Evolutionary conservation across 2,113 vertebrate genomes (phyloP).

Genomic region (Myrmecophaga tridactyla): DNA sequence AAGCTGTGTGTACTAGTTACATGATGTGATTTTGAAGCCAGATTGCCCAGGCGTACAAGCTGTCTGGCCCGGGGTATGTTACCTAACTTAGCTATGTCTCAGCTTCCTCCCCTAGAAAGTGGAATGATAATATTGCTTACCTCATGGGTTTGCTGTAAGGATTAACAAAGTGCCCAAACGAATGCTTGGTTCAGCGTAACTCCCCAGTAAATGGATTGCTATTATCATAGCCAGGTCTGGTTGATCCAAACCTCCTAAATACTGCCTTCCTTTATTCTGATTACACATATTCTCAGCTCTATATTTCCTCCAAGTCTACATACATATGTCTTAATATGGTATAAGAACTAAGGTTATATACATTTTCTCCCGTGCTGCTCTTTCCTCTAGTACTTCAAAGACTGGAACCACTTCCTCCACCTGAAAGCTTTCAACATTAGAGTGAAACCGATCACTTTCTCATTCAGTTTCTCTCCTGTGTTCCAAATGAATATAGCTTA

Average conservation of each 20-base stretch:
- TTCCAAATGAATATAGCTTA: neutral
- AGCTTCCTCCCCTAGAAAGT: neutral
- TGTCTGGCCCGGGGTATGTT: no score
- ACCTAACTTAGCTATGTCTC: neutral
- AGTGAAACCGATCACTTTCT: neutral
- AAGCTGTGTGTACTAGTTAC: neutral
- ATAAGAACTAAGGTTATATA: neutral
- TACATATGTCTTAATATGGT: neutral
- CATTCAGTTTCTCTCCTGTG: neutral
- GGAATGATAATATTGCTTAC: neutral
- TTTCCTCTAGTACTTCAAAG: neutral
- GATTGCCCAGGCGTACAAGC: neutral
- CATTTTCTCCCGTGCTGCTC: neutral
- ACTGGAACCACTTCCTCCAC: neutral
- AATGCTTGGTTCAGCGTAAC: neutral
- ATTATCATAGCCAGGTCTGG: neutral
- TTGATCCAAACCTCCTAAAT: neutral
- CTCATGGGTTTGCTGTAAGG: neutral
- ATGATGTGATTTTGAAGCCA: neutral
- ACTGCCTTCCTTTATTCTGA: conserved; percentile 1
- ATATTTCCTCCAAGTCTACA: neutral
- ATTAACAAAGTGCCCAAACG: neutral
- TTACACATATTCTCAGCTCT: neutral
- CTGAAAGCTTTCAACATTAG: neutral
- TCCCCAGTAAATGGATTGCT: neutral